These are phyloP conservation scores for Agriopis leucophaearia DNA, from an alignment of 2,888 invertebrate species.

Conservation along the genomic window DNA sequence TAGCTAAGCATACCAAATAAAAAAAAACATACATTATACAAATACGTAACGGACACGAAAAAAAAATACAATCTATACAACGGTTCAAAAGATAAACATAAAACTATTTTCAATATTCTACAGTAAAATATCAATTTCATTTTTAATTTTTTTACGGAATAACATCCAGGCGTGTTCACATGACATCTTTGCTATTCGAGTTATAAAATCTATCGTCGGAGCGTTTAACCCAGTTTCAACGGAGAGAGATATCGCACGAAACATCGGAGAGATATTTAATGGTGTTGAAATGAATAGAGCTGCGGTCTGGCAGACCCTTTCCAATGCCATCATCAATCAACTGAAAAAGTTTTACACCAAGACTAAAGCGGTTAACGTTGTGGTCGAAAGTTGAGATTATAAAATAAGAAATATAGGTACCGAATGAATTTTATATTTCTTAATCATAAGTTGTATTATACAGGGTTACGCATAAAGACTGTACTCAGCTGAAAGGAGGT, in stretches of 20 bases:
- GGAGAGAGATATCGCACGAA: slow-evolving; percentile 47
- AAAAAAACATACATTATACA: too few relatives aligned
- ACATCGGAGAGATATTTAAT: slow-evolving; percentile 57
- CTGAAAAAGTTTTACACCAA: slow-evolving; percentile 18
- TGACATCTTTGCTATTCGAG: slow-evolving; percentile 17
- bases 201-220: slow-evolving; percentile 52
- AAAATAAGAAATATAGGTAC: neutral
- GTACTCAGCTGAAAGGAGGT: too few relatives aligned
- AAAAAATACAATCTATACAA: too few relatives aligned
- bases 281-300: slow-evolving; percentile 49
- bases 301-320: slow-evolving; percentile 38
- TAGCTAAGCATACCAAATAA: too few relatives aligned
- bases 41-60: too few relatives aligned
- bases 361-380: slow-evolving; percentile 1
- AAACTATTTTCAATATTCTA: slow-evolving; percentile 4
- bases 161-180: slow-evolving; percentile 1
- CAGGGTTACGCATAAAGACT: too few relatives aligned
- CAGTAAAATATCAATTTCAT: slow-evolving; percentile 1
- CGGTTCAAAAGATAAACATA: neutral
- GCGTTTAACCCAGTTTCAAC: slow-evolving; percentile 51
- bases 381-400: neutral
- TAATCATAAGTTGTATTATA: neutral
- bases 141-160: slow-evolving; percentile 4
- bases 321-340: slow-evolving; percentile 27
- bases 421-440: neutral